Percentiles rank a stretch among this genome's conserved stretches.
Conservation (phyloP, 35 echinoderm and acorn worm genomes). For the Apostichopus parvimensis region DNA sequence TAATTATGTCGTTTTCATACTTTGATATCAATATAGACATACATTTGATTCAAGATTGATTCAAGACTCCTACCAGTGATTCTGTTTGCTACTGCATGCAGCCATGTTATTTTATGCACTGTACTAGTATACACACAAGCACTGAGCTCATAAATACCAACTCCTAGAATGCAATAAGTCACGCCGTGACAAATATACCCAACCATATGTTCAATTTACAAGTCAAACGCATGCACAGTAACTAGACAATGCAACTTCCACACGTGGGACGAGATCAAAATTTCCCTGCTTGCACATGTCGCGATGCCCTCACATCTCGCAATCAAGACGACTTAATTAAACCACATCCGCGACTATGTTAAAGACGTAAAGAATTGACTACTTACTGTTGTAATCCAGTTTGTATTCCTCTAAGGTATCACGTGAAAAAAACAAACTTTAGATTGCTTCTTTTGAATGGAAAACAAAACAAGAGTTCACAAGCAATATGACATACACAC, state of each 20-base stretch:
- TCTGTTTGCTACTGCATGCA: no score
- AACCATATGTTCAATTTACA: background rate
- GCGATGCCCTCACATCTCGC: background rate
- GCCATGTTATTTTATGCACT: no score
- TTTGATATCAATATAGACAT: no score
- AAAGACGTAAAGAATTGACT: background rate
- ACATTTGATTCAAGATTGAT: no score
- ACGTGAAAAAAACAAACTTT: background rate
- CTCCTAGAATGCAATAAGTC: no score
- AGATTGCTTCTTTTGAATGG: background rate
- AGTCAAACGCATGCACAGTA: background rate
- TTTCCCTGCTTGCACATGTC: background rate
- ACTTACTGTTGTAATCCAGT: slow-evolving; percentile 49
- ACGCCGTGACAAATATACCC: background rate
- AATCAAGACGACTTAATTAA: background rate
- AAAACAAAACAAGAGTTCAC: background rate
- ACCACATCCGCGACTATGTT: background rate
- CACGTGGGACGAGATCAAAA: background rate
- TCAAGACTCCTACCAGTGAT: no score
- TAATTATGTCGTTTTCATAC: no score
- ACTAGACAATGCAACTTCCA: background rate
- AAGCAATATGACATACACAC: background rate
- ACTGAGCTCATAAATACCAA: no score
- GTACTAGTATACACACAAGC: no score
- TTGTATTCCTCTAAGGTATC: background rate